Conservation (phyloP, 2,888 invertebrate species). For the Hirtodrosophila histrioides region DNA sequence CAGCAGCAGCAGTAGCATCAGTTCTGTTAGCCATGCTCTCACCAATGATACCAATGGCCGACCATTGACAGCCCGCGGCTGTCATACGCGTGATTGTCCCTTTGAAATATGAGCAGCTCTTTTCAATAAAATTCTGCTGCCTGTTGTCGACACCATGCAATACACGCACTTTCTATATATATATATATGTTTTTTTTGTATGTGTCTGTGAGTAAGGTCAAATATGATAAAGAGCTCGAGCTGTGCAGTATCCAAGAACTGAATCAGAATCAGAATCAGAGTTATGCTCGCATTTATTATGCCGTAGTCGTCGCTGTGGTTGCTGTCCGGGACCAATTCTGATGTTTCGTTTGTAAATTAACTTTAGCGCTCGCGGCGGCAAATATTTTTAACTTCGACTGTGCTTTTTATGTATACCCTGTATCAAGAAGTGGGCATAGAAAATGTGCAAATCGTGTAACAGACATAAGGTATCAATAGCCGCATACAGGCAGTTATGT, state of each 20-base stretch:
- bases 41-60: conserved; percentile 53
- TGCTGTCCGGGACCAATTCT: conserved; percentile 61
- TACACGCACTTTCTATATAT: conserved; percentile 54
- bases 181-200: not conserved
- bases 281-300: conserved; percentile 72
- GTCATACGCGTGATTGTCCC: conserved; percentile 78
- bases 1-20: not conserved
- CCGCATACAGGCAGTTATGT: too few species aligned
- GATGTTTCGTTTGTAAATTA: conserved; percentile 79
- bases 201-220: conserved; percentile 49
- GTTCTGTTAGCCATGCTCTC: conserved; percentile 32
- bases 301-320: conserved; percentile 63
- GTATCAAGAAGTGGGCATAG: not conserved
- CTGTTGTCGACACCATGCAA: conserved; percentile 68
- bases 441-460: not conserved
- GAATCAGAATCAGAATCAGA: conserved; percentile 45
- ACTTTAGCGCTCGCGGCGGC: conserved; percentile 70
- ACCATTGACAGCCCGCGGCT: conserved; percentile 75
- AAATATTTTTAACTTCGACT: conserved; percentile 55
- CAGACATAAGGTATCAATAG: not conserved
- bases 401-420: conserved; percentile 26
- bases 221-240: conserved; percentile 57
- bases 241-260: conserved; percentile 40
- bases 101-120: conserved; percentile 77
- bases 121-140: conserved; percentile 69